These are phyloP conservation scores for Macrosiphum euphorbiae DNA, from an alignment of 2,888 invertebrate genomes.

Conservation along the genomic window DNA sequence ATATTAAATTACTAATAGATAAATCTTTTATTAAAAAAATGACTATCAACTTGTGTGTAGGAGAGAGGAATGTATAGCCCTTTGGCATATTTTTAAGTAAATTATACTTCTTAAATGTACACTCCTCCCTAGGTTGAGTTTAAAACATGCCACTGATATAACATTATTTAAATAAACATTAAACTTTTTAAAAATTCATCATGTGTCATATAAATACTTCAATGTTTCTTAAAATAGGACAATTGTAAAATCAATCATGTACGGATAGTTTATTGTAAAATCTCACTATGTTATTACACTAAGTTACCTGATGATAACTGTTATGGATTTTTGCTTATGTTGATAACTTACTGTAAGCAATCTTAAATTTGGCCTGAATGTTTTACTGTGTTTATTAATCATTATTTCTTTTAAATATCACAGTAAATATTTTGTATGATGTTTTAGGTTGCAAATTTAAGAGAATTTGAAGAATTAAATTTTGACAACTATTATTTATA, in stretches of 20 bases:
- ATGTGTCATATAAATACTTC: neutral
- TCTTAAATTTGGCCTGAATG: neutral
- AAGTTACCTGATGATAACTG: neutral
- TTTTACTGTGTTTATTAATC: neutral
- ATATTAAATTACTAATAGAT: too few species aligned
- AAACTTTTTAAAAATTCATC: neutral
- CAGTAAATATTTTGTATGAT: conserved; percentile 4
- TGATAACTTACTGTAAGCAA: neutral
- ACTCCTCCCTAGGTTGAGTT: neutral
- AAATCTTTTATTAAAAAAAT: too few species aligned
- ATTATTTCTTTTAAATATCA: neutral
- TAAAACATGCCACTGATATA: neutral
- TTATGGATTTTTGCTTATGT: neutral
- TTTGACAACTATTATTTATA: conserved; percentile 87
- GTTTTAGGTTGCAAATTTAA: conserved; percentile 83
- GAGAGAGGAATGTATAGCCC: too few species aligned
- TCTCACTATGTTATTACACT: neutral
- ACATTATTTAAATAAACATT: neutral
- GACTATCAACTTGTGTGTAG: too few species aligned
- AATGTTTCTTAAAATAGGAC: neutral
- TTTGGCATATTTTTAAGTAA: too few species aligned
- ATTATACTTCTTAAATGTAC: neutral
- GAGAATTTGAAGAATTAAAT: conserved; percentile 91
- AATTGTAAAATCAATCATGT: neutral
- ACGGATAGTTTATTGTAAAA: neutral